phyloP scores from a whole-genome alignment of 92 coral and sea anemone species.

The Umimayanthus kanabou region DNA sequence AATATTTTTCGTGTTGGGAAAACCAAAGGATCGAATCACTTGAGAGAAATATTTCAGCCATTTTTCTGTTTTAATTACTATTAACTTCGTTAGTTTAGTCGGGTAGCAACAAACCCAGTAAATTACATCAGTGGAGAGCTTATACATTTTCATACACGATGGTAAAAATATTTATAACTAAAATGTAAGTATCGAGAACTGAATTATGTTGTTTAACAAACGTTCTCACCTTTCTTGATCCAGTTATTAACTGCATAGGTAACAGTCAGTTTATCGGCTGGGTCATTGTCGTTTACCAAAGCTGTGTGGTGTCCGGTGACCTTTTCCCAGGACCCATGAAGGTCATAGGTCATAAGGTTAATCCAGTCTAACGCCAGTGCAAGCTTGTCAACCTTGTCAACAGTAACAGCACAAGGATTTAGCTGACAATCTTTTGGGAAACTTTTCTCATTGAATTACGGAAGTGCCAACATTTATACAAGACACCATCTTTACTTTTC shows the following conservation, averaged over 20 bases:
- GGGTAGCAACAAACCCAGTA: too few relatives aligned
- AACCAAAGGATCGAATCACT: too few relatives aligned
- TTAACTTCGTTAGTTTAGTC: too few relatives aligned
- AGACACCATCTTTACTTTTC: too few relatives aligned
- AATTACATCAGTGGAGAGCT: slow-evolving; percentile 1
- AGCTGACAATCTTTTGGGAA: not conserved
- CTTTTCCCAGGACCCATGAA: slow-evolving; percentile 77
- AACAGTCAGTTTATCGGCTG: slow-evolving; percentile 62
- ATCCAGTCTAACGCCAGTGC: slow-evolving; percentile 80
- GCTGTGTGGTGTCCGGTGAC: slow-evolving; percentile 87
- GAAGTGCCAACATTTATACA: too few relatives aligned
- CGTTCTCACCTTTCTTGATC: slow-evolving; percentile 60
- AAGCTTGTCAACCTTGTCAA: slow-evolving; percentile 36
- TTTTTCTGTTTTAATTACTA: too few relatives aligned
- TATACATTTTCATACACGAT: too few relatives aligned
- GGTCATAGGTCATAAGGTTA: slow-evolving; percentile 86
- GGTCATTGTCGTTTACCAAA: slow-evolving; percentile 44
- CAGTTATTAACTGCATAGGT: slow-evolving; percentile 72
- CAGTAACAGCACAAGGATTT: not conserved
- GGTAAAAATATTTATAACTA: too few relatives aligned
- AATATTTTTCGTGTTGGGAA: too few relatives aligned
- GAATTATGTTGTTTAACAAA: too few relatives aligned
- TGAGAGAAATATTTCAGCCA: too few relatives aligned
- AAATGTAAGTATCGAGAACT: not conserved
- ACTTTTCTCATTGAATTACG: too few relatives aligned